phyloP scores from a whole-genome alignment of 2,797 vertebrate species.

The Argyrosomus regius region DNA sequence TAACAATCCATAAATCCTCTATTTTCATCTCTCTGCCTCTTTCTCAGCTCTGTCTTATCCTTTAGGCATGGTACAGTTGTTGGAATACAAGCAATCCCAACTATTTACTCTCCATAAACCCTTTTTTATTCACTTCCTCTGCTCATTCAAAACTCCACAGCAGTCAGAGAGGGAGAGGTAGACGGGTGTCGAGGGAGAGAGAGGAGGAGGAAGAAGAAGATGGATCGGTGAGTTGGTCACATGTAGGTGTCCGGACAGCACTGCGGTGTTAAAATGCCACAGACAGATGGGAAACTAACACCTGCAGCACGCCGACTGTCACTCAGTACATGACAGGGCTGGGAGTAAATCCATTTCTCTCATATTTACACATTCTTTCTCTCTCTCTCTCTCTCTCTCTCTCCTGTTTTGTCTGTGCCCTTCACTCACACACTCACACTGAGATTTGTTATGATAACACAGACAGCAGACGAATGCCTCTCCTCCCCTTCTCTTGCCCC shows the following conservation, averaged over 20 bases:
- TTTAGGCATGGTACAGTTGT: slow-evolving; percentile 13
- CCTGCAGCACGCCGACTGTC: slow-evolving; percentile 60
- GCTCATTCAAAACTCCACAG: slow-evolving; percentile 34
- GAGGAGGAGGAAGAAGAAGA: slow-evolving; percentile 10
- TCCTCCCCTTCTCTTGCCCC: slow-evolving; percentile 46
- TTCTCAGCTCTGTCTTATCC: slow-evolving; percentile 13
- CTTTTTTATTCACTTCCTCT: slow-evolving; percentile 32
- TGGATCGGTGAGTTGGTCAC: slow-evolving; percentile 35
- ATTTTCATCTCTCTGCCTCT: slow-evolving; percentile 21
- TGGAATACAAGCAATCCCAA: slow-evolving; percentile 30
- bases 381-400: slow-evolving; percentile 9
- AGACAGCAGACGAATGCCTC: slow-evolving; percentile 60
- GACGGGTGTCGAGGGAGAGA: background rate
- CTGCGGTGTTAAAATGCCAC: slow-evolving; percentile 54
- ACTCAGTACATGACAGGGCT: slow-evolving; percentile 29
- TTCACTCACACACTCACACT: slow-evolving; percentile 28
- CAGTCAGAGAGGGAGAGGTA: slow-evolving; percentile 14
- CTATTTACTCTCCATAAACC: slow-evolving; percentile 39
- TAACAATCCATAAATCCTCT: slow-evolving; percentile 54
- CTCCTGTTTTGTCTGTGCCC: slow-evolving; percentile 5
- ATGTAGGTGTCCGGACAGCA: slow-evolving; percentile 52
- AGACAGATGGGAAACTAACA: slow-evolving; percentile 62
- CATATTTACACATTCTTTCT: slow-evolving; percentile 62
- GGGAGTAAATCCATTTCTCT: slow-evolving; percentile 48
- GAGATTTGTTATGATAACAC: slow-evolving; percentile 75